Evolutionary conservation across 2,113 vertebrate genomes (phyloP), one percentile per base, ranked within the genome.

Genomic region (Malurus elegans): DNA sequence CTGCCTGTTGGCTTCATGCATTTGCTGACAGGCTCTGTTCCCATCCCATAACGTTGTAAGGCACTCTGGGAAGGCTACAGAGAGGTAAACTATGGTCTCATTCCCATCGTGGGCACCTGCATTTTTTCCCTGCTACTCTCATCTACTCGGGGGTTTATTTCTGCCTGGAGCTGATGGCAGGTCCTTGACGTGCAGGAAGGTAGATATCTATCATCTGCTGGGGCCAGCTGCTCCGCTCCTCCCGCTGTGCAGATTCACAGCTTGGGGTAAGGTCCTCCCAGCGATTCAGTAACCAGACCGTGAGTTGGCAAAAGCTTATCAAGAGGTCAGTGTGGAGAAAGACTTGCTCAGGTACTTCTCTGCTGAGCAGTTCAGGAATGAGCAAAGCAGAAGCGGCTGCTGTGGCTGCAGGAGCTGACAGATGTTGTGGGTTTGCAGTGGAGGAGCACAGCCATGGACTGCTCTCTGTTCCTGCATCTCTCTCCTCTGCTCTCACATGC

Each of bases 221-320:
- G 36, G 86, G 75, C 95, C 95, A 97, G 95, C 96, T 96, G 95
- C 95, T 96, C 85, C 88, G 54, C 90, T 83, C 32, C 64, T 95
- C 95, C 58, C 0, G 23, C 92, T 79, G 48, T 78, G 86, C 12
- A 0, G 57, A 80, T 92, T 92, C 95, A 92, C 95, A 96, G 96
- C 92, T 93, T 93, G 94, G 65, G 86, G 73, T 91, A 84, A 24
- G 31, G 48, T 91, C 84, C 1, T 70, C 82, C 67, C 89, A 65
- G 86, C 9, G 0, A 74, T 72, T 69, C 73, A 65, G 76, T 67
- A 92, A 79, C 72, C 65, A 88, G 93, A 83, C 15, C 9, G 3
- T 93, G 95, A 96, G 82, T 73, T 94, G 56, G 90, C 90, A 93
- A 40, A 94, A 93, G 88, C 86, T 95, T 84, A 31, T 88, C 76